phyloP scores from a whole-genome alignment of 1,140 invertebrate species.

The Drosophila melanica region DNA sequence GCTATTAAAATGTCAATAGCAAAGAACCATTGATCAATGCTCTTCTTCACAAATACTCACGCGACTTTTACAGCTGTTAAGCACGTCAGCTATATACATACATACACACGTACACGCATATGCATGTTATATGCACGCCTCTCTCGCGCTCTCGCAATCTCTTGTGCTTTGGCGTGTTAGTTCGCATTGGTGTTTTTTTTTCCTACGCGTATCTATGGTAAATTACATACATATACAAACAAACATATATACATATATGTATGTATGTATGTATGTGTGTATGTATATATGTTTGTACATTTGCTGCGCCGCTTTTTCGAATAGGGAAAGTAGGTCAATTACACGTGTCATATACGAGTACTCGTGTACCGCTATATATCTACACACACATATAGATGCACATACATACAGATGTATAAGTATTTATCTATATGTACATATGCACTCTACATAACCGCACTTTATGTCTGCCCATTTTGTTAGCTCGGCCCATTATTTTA shows the following conservation, averaged over 20 bases:
- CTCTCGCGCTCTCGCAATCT: constrained; percentile 3
- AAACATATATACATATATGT: not conserved
- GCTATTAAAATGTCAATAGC: constrained; percentile 50
- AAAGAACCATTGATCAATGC: constrained; percentile 42
- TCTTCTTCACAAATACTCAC: not conserved
- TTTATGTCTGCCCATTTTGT: constrained; percentile 38
- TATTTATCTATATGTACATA: constrained; percentile 3
- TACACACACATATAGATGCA: constrained; percentile 14
- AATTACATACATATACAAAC: no score
- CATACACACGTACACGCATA: not conserved
- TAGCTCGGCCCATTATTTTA: constrained; percentile 24
- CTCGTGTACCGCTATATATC: not conserved
- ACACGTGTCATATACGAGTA: constrained; percentile 67
- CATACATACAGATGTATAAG: constrained; percentile 7
- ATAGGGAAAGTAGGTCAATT: constrained; percentile 81
- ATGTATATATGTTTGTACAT: constrained; percentile 16
- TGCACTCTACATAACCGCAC: constrained; percentile 6
- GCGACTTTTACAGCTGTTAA: constrained; percentile 11
- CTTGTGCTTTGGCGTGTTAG: not conserved
- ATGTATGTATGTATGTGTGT: constrained; percentile 1
- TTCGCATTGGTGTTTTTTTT: constrained; percentile 2
- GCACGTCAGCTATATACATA: no score
- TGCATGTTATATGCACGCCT: no score
- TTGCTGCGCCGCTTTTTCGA: constrained; percentile 48
- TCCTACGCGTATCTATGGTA: constrained; percentile 12